phyloP scores from a whole-genome alignment of 2,888 invertebrate genomes.

The Acrobasis consociella region DNA sequence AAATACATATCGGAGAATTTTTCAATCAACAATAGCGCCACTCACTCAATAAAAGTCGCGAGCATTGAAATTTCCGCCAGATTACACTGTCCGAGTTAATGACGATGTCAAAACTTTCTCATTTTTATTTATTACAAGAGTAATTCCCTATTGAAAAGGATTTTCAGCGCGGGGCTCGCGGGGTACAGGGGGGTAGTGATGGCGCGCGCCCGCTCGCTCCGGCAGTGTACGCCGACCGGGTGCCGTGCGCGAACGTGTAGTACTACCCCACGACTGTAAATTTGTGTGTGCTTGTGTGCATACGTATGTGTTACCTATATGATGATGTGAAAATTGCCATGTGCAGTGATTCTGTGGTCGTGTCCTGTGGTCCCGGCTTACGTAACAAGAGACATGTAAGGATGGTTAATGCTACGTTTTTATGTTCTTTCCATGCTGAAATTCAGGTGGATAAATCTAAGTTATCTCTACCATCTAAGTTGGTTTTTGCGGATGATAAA shows the following conservation, averaged over 20 bases:
- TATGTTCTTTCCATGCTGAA: neutral
- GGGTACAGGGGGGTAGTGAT: conserved; percentile 13
- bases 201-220: conserved; percentile 16
- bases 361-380: conserved; percentile 6
- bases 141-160: conserved; percentile 30
- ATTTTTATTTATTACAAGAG: conserved; percentile 25
- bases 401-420: neutral
- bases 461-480: neutral
- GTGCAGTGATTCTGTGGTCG: conserved; percentile 35
- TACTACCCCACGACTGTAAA: neutral
- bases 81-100: conserved; percentile 19
- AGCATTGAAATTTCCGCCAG: conserved; percentile 17
- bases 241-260: conserved; percentile 11
- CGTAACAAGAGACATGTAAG: conserved; percentile 17
- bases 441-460: neutral
- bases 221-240: conserved; percentile 15
- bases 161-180: conserved; percentile 24
- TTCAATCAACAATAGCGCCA: neutral
- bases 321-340: conserved; percentile 53
- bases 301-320: conserved; percentile 20
- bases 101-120: conserved; percentile 21
- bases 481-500: neutral
- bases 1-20: too few species aligned
- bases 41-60: conserved; percentile 3
- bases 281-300: conserved; percentile 10